Percentiles rank a stretch among this genome's conserved stretches.
These are phyloP conservation scores for Lathronympha strigana DNA, from an alignment of 2,888 invertebrate species.

Conservation along the genomic window DNA sequence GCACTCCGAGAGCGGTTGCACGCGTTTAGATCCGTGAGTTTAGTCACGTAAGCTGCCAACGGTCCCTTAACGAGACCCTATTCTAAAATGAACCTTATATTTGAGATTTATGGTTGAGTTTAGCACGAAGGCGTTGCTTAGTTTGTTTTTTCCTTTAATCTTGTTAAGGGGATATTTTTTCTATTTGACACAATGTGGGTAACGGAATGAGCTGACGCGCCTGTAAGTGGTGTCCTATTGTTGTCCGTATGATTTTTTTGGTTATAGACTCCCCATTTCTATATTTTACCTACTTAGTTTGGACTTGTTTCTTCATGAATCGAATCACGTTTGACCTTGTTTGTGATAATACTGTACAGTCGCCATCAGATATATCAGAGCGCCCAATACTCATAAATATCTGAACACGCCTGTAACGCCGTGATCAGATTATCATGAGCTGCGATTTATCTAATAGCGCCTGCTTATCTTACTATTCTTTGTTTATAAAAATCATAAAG, in stretches of 20 bases:
- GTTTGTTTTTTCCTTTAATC: slow-evolving; percentile 11
- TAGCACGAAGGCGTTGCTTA: neutral
- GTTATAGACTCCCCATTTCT: neutral
- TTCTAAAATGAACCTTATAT: neutral
- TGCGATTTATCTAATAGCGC: no score
- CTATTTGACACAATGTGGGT: neutral
- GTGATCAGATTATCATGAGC: no score
- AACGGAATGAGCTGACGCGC: no score
- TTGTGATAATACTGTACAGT: no score
- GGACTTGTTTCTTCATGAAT: neutral
- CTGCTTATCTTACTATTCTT: no score
- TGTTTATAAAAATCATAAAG: no score
- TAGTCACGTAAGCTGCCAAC: slow-evolving; percentile 38
- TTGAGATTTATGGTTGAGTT: neutral
- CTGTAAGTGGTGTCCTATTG: neutral
- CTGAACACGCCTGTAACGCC: no score
- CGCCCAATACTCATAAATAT: no score
- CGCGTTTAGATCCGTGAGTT: slow-evolving; percentile 24
- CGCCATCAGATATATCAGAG: no score
- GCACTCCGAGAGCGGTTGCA: slow-evolving; percentile 1
- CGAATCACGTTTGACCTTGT: neutral
- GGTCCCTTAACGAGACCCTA: neutral
- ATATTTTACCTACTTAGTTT: neutral
- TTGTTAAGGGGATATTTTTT: slow-evolving; percentile 20
- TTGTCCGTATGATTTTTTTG: neutral